Conservation (phyloP, 2,113 vertebrate species). For the Rhadina sibilatrix region DNA sequence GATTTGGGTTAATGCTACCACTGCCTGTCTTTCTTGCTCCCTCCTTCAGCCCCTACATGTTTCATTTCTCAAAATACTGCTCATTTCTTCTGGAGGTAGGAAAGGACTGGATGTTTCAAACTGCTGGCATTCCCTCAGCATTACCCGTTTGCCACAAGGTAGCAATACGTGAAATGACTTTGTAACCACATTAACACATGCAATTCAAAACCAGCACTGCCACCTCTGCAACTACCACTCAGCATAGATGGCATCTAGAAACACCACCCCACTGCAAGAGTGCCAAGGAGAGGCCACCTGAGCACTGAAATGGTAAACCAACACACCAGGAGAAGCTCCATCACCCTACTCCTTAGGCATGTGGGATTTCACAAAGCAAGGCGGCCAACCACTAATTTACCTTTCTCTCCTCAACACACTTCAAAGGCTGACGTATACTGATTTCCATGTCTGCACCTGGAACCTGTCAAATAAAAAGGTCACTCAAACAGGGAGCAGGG, state of each 20-base stretch:
- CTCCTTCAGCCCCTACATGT: background rate
- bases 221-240: background rate
- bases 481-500: background rate
- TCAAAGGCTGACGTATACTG: background rate
- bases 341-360: background rate
- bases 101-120: background rate
- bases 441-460: background rate
- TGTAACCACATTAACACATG: background rate
- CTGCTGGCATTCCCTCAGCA: background rate
- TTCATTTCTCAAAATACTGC: background rate
- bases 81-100: background rate
- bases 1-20: background rate
- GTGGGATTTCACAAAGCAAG: background rate
- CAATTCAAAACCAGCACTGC: background rate
- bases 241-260: background rate
- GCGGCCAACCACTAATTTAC: background rate
- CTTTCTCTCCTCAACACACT: background rate
- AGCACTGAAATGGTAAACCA: background rate
- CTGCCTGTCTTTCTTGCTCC: background rate
- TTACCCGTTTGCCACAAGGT: background rate
- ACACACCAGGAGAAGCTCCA: background rate
- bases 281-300: background rate
- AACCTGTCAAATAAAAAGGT: background rate
- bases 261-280: background rate
- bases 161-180: background rate